phyloP scores from a whole-genome alignment of 2,113 vertebrate species.

The Campylorhamphus procurvoides region DNA sequence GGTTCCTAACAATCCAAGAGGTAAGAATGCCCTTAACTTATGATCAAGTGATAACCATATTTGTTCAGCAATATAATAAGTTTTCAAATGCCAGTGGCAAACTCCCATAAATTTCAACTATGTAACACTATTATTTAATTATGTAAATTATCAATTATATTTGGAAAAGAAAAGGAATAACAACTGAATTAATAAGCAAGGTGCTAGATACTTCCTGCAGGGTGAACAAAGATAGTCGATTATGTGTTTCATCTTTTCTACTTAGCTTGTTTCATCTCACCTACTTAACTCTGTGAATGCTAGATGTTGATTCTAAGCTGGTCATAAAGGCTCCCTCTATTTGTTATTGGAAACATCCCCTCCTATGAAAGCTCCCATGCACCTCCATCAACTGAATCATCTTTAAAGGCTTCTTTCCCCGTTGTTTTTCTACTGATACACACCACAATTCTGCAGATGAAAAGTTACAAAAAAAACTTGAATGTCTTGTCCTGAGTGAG shows the following conservation, averaged over 20 bases:
- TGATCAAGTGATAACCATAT: background rate
- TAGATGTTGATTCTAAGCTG: background rate
- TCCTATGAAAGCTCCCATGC: background rate
- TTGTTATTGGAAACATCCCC: background rate
- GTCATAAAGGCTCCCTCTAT: fast-evolving
- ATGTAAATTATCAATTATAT: background rate
- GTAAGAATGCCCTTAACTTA: background rate
- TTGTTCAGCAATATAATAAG: background rate
- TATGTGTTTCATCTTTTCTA: background rate
- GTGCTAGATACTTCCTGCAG: background rate
- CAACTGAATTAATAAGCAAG: background rate
- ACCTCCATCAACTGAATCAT: background rate
- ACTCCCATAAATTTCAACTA: background rate
- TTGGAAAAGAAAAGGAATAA: background rate
- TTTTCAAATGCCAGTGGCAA: background rate
- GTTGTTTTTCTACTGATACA: background rate
- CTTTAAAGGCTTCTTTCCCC: background rate
- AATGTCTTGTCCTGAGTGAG: background rate
- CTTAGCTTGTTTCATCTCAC: background rate
- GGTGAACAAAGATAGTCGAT: background rate
- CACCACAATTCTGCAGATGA: fast-evolving
- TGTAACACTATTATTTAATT: background rate
- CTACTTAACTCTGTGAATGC: background rate
- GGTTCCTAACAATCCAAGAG: background rate
- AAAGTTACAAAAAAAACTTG: background rate